Evolutionary conservation across 1,140 invertebrate species (phyloP), one percentile per base, ranked within the genome.

Genomic region (Habropoda laboriosa): DNA sequence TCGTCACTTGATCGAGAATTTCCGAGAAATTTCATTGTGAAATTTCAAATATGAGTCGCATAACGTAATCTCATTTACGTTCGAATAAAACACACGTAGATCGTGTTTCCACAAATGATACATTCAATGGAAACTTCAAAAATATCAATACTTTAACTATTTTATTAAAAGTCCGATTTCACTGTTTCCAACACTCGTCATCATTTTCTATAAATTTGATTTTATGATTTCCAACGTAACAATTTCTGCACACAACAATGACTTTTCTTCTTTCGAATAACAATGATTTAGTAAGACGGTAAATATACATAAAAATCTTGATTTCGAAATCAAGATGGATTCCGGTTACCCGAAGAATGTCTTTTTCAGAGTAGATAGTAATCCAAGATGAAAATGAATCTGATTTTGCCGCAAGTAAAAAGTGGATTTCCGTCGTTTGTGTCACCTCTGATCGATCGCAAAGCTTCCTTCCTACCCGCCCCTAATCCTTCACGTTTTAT

Each of bases 361-460:
- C 0, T 18, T 55, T 71, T 57, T 57, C 38, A 16, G 21, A 18
- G 30, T 13, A n/a, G 51, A 35, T 53, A 57, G 51, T 71, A 71
- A 71, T 57, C 51, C 35, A 42, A 24, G 35, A 57, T 57, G 16
- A 57, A 71, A 57, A 18, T 42, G 68, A 57, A 71, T 71, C 51
- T 71, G 68, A 57, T 71, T 71, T 71, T 24, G 53, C 18, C 45
- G 64, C 8, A n/a, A n/a, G 30, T 10, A 21, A 24, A 60, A 61
- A 30, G 40, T 73, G 30, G 21, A 49, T 67, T 67, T 30, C 21
- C 45, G 21, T 49, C 70, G 70, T 73, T 61, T 60, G 55, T 47
- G 55, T 71, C 68, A 71, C 27, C 27, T 40, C 18, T 38, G 18
- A 71, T 71, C 68, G 51, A 57, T 71, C 53, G 51, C 35, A 13